Evolutionary conservation across 1,140 invertebrate species (phyloP), one percentile per base, ranked within the genome.

Genomic region (Triops longicaudatus): DNA sequence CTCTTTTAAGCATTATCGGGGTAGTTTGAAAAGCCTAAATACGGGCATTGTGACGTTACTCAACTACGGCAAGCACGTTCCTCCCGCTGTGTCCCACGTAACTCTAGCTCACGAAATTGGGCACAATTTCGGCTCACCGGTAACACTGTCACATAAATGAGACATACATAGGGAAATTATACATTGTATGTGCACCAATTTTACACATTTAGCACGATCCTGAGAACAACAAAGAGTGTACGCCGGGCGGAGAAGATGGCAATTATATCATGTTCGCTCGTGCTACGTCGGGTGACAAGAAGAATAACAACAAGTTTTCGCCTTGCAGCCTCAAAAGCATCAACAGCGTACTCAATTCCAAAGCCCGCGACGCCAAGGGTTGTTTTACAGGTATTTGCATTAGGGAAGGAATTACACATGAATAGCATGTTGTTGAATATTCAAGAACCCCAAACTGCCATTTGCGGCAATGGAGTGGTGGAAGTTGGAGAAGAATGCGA

Each of bases 1-100:
- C 84, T 82, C 80, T 84, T 85, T 89, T 80, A 85, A 97, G 92
- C 90, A 98, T 88, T 93, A 99, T 86, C 90, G 97, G 81, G 93
- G 94, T 78, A 95, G 93, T 79, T 89, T 96, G 85, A 97, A 96
- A 86, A 98, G 95, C 76, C 86, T 99, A 26, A 99, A 99, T 85
- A 99, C 97, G 0, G 98, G 98, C 75, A 98, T 99, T 81, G 95
- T 99, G 41, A 99, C 97, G 28, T 86, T 99, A 74, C 86, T 99
- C 42, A 99, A 99, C 87, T 99, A 99, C 86, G 96, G 97, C 42
- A 98, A 98, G 86, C 93, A 97, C 85, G 97, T 99, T n/a, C 96
- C 92, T 80, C 95, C 93, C 26, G 94, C 95, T 31, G 97, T 99
- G n/a, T 98, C 95, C 11, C 96, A 98, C 84, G 94, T 99, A 73